phyloP scores from a whole-genome alignment of 2,888 invertebrate genomes.

The Metacarcinus magister region DNA sequence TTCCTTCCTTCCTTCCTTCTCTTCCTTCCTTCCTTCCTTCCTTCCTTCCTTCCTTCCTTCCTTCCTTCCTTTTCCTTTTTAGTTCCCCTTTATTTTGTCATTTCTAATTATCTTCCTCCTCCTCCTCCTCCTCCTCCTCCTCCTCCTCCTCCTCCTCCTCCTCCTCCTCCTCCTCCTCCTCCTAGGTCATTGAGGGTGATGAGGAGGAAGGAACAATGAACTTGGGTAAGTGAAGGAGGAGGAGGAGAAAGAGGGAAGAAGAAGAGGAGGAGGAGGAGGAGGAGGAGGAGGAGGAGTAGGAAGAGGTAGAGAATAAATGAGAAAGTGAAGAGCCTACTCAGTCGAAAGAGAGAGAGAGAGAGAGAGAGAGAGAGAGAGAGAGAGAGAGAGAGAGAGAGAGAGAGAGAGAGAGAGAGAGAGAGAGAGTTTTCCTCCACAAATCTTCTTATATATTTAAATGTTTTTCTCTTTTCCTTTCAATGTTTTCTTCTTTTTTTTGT shows the following conservation, averaged over 20 bases:
- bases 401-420: neutral
- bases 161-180: neutral
- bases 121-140: neutral
- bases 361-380: slow-evolving; percentile 17
- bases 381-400: neutral
- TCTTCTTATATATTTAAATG: neutral
- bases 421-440: neutral
- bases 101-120: neutral
- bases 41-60: slow-evolving; percentile 28
- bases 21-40: neutral
- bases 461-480: too few relatives aligned
- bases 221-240: neutral
- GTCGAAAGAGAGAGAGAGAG: neutral
- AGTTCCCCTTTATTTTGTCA: neutral
- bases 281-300: neutral
- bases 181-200: neutral
- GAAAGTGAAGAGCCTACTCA: neutral
- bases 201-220: slow-evolving; percentile 33
- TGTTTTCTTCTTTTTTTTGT: too few relatives aligned
- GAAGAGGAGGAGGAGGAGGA: neutral
- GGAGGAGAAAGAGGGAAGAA: neutral
- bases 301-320: slow-evolving; percentile 1
- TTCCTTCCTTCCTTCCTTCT: neutral
- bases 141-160: neutral
- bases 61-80: neutral